Percentiles rank a stretch among this genome's conserved stretches.
phyloP scores from a whole-genome alignment of 2,113 vertebrate genomes.

The Urocitellus parryii region DNA sequence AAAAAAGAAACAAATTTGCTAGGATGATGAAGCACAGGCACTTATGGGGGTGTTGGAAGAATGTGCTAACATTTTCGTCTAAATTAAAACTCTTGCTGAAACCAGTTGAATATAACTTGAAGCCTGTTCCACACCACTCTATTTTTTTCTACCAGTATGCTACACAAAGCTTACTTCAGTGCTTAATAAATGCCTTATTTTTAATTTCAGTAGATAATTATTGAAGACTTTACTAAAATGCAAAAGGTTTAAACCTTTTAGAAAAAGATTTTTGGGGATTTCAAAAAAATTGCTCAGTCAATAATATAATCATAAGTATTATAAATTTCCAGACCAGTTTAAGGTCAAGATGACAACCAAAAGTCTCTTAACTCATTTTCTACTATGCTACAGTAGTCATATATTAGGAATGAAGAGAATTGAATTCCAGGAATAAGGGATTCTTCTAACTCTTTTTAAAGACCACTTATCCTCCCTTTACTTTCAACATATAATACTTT shows the following conservation, averaged over 20 bases:
- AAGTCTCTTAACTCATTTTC: not conserved
- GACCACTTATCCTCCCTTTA: not conserved
- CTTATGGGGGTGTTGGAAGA: not conserved
- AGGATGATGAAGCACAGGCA: not conserved
- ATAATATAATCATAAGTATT: rapidly evolving
- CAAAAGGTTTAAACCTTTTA: no score
- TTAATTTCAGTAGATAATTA: not conserved
- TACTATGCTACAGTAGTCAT: not conserved
- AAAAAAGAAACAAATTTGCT: not conserved
- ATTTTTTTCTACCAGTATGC: not conserved
- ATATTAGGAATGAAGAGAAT: not conserved
- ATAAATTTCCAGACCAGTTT: not conserved
- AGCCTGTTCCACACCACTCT: rapidly evolving
- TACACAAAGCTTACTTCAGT: not conserved
- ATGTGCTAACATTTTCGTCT: not conserved
- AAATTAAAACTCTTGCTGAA: not conserved
- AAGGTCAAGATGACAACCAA: not conserved
- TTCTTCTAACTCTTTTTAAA: not conserved
- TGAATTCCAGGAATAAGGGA: not conserved
- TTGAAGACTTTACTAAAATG: not conserved
- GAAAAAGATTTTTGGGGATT: not conserved
- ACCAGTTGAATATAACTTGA: not conserved
- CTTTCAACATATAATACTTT: not conserved
- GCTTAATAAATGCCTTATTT: not conserved
- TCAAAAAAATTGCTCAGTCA: not conserved